Percentiles rank a stretch among this genome's conserved stretches.
Evolutionary conservation across 1,140 invertebrate species (phyloP).

Genomic region (Centruroides vittatus): DNA sequence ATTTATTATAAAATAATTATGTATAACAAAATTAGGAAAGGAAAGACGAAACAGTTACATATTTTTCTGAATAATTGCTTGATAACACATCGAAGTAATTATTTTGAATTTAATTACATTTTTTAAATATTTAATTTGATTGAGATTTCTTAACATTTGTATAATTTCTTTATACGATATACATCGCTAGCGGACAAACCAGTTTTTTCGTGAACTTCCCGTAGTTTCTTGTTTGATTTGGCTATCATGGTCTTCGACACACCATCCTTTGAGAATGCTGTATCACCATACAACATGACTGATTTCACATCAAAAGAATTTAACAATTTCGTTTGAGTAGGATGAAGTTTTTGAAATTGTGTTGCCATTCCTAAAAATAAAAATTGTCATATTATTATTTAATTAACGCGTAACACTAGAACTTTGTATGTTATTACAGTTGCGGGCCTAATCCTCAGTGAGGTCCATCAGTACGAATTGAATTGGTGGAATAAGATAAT

Average conservation of each 20-base stretch:
- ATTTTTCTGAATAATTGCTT: no score
- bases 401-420: no score
- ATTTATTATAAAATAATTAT: no score
- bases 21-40: no score
- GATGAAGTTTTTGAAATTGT: slow-evolving; percentile 12
- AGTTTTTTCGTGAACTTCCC: slow-evolving; percentile 23
- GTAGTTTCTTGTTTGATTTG: slow-evolving; percentile 15
- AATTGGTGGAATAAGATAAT: no score
- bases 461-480: no score
- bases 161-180: slow-evolving; percentile 23
- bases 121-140: no score
- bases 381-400: background rate
- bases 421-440: no score
- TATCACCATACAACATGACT: slow-evolving; percentile 28
- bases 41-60: no score
- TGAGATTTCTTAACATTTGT: slow-evolving; percentile 17
- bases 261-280: slow-evolving; percentile 23
- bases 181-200: slow-evolving; percentile 24
- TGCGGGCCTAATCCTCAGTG: no score
- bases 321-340: slow-evolving; percentile 5
- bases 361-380: background rate
- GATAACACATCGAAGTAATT: no score
- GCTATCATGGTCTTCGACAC: slow-evolving; percentile 22
- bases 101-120: no score
- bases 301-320: slow-evolving; percentile 26